Evolutionary conservation across 1,140 invertebrate genomes (phyloP).

Genomic region (Pachypeltis micranthus): DNA sequence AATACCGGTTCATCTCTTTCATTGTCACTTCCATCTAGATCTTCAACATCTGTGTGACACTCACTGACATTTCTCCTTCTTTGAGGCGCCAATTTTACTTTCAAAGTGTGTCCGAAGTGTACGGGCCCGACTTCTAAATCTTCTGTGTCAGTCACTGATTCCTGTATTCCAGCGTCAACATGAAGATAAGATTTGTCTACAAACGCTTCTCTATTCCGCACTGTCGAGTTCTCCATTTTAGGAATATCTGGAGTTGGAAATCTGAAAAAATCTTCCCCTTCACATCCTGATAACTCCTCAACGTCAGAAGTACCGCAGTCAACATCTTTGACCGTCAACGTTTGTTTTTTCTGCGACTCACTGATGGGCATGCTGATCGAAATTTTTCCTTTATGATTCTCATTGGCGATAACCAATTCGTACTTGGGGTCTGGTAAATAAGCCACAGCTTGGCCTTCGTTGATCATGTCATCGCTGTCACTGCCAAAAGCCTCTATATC

Average conservation of each 20-base stretch:
- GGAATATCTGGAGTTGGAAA: slow-evolving; percentile 26
- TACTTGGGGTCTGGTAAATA: slow-evolving; percentile 35
- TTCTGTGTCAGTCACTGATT: slow-evolving; percentile 39
- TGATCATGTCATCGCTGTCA: slow-evolving; percentile 8
- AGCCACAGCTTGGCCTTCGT: neutral
- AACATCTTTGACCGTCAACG: slow-evolving; percentile 24
- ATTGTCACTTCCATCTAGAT: slow-evolving; percentile 39
- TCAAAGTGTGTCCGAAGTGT: neutral
- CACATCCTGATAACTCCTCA: slow-evolving; percentile 27
- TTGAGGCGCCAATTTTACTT: slow-evolving; percentile 4
- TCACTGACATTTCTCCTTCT: slow-evolving; percentile 11
- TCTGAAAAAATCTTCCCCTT: slow-evolving; percentile 13
- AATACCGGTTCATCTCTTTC: slow-evolving; percentile 18
- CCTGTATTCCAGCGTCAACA: slow-evolving; percentile 10
- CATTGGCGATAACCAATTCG: slow-evolving; percentile 37
- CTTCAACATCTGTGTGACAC: slow-evolving; percentile 40
- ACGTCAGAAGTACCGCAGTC: slow-evolving; percentile 36
- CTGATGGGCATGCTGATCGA: slow-evolving; percentile 25
- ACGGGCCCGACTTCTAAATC: slow-evolving; percentile 34
- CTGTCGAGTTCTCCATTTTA: slow-evolving; percentile 30
- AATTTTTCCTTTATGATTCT: slow-evolving; percentile 33
- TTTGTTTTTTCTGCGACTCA: slow-evolving; percentile 33
- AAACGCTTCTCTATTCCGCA: slow-evolving; percentile 26
- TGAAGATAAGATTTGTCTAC: slow-evolving; percentile 23
- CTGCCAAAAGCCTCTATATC: slow-evolving; percentile 18